phyloP scores from a whole-genome alignment of 2,113 vertebrate species.

The mouse (Mus musculus) region DNA sequence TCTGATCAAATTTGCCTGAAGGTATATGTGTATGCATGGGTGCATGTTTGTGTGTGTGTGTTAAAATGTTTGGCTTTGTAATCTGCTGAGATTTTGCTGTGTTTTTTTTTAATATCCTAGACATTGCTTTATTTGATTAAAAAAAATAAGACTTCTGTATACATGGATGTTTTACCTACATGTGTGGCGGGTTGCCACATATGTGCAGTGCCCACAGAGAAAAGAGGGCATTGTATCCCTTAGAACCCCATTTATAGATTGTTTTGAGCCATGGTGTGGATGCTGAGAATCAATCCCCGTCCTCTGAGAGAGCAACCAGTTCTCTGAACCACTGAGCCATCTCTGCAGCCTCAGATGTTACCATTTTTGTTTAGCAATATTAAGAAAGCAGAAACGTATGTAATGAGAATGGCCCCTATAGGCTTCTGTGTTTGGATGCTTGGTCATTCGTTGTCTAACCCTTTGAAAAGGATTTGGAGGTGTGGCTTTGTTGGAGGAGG shows the following conservation, averaged over 20 bases:
- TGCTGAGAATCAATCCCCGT: background rate
- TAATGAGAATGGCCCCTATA: background rate
- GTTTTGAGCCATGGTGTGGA: background rate
- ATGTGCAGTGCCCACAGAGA: background rate
- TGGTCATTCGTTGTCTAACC: background rate
- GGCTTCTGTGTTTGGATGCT: background rate
- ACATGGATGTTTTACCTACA: background rate
- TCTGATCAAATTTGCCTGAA: background rate
- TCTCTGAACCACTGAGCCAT: background rate
- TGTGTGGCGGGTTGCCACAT: background rate
- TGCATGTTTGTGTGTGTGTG: background rate
- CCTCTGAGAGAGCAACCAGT: background rate
- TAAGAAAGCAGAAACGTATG: background rate
- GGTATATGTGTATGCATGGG: background rate
- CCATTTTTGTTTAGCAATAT: conserved; percentile 9
- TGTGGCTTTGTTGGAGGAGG: background rate
- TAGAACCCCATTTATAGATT: background rate
- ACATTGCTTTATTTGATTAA: background rate
- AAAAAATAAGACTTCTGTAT: background rate
- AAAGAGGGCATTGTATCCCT: background rate
- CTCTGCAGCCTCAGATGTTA: background rate
- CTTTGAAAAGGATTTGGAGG: background rate
- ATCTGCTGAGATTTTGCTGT: background rate
- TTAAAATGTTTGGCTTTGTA: background rate
- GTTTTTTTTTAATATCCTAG: background rate